Conservation (phyloP, 2,797 vertebrate species). For the Myotis vivesi region DNA sequence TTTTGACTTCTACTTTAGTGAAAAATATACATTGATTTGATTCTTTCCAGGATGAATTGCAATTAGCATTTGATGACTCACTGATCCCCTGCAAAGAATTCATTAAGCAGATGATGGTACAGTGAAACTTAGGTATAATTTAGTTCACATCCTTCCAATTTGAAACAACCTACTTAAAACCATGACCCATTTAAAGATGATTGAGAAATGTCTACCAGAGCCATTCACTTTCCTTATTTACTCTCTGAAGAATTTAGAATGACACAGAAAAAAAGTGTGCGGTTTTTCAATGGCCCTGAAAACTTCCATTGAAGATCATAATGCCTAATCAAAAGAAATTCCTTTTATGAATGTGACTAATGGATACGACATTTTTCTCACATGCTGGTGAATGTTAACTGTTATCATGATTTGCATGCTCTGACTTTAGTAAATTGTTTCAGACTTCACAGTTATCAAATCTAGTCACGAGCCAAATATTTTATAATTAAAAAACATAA, state of each 20-base stretch:
- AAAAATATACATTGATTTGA: conserved; percentile 43
- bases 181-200: conserved; percentile 78
- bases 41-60: conserved; percentile 50
- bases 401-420: neutral
- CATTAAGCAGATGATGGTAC: conserved; percentile 65
- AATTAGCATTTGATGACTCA: conserved; percentile 55
- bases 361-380: neutral
- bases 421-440: neutral
- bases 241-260: conserved; percentile 60
- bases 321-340: conserved; percentile 46
- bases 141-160: conserved; percentile 61
- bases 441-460: neutral
- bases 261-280: conserved; percentile 64
- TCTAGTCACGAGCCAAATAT: neutral
- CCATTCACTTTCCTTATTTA: conserved; percentile 66
- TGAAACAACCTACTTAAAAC: conserved; percentile 75
- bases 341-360: conserved; percentile 36
- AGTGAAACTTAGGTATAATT: conserved; percentile 64
- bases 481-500: conserved; percentile 15
- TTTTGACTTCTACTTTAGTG: neutral
- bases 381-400: neutral
- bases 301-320: conserved; percentile 61
- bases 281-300: conserved; percentile 63
- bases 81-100: conserved; percentile 61
- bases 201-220: conserved; percentile 68